These are phyloP conservation scores for Dicrostonyx torquatus DNA, from an alignment of 2,797 vertebrate species.

Conservation along the genomic window DNA sequence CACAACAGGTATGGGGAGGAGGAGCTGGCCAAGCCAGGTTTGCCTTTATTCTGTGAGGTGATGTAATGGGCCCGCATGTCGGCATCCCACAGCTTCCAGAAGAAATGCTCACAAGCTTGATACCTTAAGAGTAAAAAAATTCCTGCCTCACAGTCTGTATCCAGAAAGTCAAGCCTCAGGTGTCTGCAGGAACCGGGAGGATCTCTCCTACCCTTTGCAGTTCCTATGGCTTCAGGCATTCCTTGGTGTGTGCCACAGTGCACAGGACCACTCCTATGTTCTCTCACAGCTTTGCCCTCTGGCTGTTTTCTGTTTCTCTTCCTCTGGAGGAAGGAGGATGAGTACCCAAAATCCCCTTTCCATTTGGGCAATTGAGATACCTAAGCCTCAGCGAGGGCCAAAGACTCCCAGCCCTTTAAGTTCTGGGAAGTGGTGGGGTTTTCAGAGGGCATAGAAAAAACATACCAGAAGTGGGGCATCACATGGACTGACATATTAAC, in stretches of 20 bases:
- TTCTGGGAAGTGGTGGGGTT: background rate
- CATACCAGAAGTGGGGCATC: too few relatives aligned
- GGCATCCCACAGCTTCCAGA: background rate
- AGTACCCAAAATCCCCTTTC: too few relatives aligned
- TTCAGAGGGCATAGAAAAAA: background rate
- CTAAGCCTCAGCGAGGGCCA: background rate
- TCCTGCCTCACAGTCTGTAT: background rate
- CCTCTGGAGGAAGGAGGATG: background rate
- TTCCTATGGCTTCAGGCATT: too few relatives aligned
- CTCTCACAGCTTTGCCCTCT: background rate
- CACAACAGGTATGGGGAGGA: background rate
- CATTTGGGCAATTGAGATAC: background rate
- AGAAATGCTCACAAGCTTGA: background rate
- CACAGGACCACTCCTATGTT: fast-evolving
- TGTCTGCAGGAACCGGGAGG: background rate
- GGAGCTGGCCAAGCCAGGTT: background rate
- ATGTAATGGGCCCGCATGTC: background rate
- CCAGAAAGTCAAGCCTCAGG: background rate
- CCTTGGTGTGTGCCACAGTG: background rate
- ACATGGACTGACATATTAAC: background rate
- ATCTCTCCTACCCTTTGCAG: background rate
- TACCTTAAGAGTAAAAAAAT: background rate
- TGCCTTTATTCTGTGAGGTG: background rate
- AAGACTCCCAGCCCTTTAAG: too few relatives aligned
- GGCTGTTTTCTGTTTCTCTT: background rate